These are phyloP conservation scores for Leptocoma aspasia DNA, from an alignment of 2,113 vertebrate species.

Conservation along the genomic window DNA sequence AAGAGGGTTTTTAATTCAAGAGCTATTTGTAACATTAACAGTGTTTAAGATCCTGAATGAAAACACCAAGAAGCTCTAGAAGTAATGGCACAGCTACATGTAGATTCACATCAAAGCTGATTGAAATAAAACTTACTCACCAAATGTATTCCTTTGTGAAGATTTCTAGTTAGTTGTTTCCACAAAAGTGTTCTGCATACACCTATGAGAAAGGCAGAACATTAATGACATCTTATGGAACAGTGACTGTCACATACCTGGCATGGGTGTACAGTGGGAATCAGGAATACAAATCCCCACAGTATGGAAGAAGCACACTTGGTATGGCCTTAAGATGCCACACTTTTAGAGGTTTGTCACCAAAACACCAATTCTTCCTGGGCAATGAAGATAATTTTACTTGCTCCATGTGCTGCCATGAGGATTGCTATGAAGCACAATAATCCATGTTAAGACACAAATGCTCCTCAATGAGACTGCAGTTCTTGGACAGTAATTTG, in stretches of 20 bases:
- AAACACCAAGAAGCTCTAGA: background rate
- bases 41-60: background rate
- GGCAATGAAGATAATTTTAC: background rate
- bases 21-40: background rate
- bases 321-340: background rate
- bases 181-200: background rate
- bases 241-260: background rate
- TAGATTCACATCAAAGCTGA: background rate
- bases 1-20: background rate
- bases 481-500: background rate
- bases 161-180: background rate
- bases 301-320: rapidly evolving
- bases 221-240: background rate
- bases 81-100: rapidly evolving
- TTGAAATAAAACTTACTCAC: slow-evolving; percentile 3
- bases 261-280: background rate
- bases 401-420: background rate
- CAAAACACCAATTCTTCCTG: background rate
- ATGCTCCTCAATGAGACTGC: background rate
- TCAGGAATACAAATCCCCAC: background rate
- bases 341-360: background rate
- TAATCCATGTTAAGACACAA: background rate
- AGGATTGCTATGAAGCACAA: background rate
- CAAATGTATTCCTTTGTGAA: background rate
- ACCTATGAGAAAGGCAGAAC: background rate